These are phyloP conservation scores for Caenorhabditis remanei DNA, from an alignment of 1,140 invertebrate species.

Conservation along the genomic window DNA sequence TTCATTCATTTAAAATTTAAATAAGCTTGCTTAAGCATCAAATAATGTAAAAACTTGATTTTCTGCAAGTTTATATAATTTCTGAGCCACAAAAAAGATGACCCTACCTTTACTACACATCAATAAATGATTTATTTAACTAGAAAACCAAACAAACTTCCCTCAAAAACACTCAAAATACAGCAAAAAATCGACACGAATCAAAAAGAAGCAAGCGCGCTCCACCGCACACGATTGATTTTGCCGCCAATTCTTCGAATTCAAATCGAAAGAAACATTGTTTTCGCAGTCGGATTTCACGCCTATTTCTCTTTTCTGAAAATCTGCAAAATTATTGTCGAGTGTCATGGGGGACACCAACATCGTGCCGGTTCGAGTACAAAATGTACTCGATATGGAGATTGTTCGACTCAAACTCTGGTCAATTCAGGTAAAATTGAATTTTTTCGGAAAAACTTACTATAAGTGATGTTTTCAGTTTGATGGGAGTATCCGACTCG, in stretches of 20 bases:
- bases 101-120: too few species aligned
- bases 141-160: neutral
- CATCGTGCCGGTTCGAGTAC: slow-evolving; percentile 20
- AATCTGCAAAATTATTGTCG: too few species aligned
- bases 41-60: too few species aligned
- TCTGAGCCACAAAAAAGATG: too few species aligned
- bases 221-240: neutral
- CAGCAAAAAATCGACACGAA: neutral
- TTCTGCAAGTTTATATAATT: too few species aligned
- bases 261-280: neutral
- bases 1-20: too few species aligned
- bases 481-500: neutral
- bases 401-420: slow-evolving; percentile 34
- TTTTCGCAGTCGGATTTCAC: too few species aligned
- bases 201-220: neutral
- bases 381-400: slow-evolving; percentile 48
- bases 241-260: slow-evolving; percentile 18
- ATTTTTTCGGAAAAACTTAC: neutral
- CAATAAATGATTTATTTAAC: too few species aligned
- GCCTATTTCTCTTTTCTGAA: neutral
- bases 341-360: neutral
- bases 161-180: neutral
- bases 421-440: slow-evolving; percentile 20
- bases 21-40: too few species aligned
- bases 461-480: neutral